Percentiles rank a stretch among this genome's conserved stretches.
Evolutionary conservation across 2,113 vertebrate species (phyloP).

Genomic region (Proterorhinus semilunaris): DNA sequence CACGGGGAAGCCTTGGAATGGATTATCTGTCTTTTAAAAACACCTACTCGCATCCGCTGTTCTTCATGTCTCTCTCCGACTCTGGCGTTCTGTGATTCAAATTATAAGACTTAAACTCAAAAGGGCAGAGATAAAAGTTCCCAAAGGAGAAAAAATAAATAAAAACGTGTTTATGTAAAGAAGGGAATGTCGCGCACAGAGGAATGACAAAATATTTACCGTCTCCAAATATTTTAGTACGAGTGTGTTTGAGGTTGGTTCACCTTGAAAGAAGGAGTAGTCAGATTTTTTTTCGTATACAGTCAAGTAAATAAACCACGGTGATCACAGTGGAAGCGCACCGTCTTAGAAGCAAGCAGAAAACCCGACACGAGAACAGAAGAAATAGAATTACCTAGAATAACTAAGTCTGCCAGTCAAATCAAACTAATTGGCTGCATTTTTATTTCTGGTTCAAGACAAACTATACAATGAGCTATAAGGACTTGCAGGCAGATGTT

Average conservation of each 20-base stretch:
- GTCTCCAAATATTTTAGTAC: background rate
- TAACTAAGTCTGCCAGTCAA: too few species aligned
- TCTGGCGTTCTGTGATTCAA: slow-evolving; percentile 67
- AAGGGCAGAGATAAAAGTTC: slow-evolving; percentile 63
- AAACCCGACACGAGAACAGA: too few species aligned
- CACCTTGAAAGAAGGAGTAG: background rate
- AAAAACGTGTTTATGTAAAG: slow-evolving; percentile 60
- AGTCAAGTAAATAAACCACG: too few species aligned
- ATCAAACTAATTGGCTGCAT: too few species aligned
- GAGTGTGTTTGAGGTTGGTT: background rate
- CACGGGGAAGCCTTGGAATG: slow-evolving; percentile 60
- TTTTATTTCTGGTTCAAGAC: too few species aligned
- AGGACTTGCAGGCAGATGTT: too few species aligned
- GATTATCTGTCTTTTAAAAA: slow-evolving; percentile 73
- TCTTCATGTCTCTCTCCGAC: slow-evolving; percentile 45
- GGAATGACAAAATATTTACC: slow-evolving; percentile 1
- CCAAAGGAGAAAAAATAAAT: slow-evolving; percentile 61
- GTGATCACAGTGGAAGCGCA: too few species aligned
- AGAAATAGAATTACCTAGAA: too few species aligned
- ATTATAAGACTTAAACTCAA: slow-evolving; percentile 70
- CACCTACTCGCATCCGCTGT: slow-evolving; percentile 59
- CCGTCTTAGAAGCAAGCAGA: too few species aligned
- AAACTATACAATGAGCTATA: too few species aligned
- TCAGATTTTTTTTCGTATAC: too few species aligned
- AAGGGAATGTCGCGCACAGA: slow-evolving; percentile 20